These are phyloP conservation scores for Eulemur albifrons DNA, from an alignment of 2,797 vertebrate species.

Conservation along the genomic window DNA sequence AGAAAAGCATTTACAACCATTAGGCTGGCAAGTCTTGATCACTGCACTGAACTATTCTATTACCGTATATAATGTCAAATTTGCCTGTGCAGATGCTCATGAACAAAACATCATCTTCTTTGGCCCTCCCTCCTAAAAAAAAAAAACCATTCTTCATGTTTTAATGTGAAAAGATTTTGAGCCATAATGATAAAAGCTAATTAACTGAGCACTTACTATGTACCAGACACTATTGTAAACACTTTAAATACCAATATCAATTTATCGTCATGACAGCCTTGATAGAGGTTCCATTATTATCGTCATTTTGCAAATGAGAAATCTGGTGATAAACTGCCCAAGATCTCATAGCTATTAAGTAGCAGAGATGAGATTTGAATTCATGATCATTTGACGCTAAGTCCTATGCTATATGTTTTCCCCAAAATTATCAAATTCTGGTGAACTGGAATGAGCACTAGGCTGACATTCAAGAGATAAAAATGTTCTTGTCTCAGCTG, in stretches of 20 bases:
- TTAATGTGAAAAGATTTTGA: conserved; percentile 1
- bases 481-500: conserved; percentile 54
- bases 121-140: neutral
- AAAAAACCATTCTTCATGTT: neutral
- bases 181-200: neutral
- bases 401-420: neutral
- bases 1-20: neutral
- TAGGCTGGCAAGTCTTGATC: neutral
- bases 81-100: neutral
- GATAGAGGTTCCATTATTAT: neutral
- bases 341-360: conserved; percentile 8
- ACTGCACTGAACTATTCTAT: neutral
- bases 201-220: neutral
- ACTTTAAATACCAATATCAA: neutral
- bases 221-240: neutral
- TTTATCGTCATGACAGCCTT: neutral
- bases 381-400: neutral
- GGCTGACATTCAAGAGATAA: conserved; percentile 43
- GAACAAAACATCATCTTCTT: neutral
- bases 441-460: neutral
- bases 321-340: neutral
- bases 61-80: neutral
- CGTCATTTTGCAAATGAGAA: conserved; percentile 32
- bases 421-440: neutral
- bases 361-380: conserved; percentile 14